A percentile compares a stretch with the other conserved stretches of the same genome.
Evolutionary conservation across 2,888 invertebrate species (phyloP).

Genomic region (Kuschelorhynchus macadamiae): DNA sequence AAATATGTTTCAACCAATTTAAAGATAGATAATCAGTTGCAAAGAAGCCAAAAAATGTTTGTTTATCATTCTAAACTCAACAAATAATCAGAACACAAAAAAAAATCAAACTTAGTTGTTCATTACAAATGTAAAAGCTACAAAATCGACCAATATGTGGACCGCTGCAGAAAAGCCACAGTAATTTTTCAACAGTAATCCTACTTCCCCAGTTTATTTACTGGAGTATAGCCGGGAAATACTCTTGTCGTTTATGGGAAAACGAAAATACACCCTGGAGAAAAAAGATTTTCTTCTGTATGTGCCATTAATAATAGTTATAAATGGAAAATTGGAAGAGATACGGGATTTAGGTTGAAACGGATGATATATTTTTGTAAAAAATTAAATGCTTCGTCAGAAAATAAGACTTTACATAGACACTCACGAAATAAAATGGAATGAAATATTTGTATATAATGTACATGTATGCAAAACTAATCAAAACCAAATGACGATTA

Average conservation of each 20-base stretch:
- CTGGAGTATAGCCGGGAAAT: conserved; percentile 60
- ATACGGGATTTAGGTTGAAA: not conserved
- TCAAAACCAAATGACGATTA: no score
- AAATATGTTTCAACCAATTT: no score
- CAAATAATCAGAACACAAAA: no score
- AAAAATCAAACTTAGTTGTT: no score
- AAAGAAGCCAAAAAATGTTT: no score
- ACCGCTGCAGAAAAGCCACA: conserved; percentile 50
- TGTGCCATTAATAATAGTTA: conserved; percentile 52
- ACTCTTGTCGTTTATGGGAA: conserved; percentile 55
- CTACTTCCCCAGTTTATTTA: conserved; percentile 62
- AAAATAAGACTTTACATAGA: no score
- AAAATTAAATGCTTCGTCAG: no score
- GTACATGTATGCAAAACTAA: no score
- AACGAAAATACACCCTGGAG: conserved; percentile 47
- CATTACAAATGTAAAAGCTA: conserved; percentile 37
- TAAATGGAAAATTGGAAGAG: conserved; percentile 35
- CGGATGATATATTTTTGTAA: not conserved
- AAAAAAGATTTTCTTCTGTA: conserved; percentile 47
- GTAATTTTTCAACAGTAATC: conserved; percentile 64
- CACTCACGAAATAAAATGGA: no score
- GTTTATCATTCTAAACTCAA: no score
- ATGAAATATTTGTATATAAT: no score
- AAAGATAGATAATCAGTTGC: no score
- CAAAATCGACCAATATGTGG: conserved; percentile 39